Conservation (phyloP, 37 sponge, comb jelly and placozoan species). For the Beroe ovata region DNA sequence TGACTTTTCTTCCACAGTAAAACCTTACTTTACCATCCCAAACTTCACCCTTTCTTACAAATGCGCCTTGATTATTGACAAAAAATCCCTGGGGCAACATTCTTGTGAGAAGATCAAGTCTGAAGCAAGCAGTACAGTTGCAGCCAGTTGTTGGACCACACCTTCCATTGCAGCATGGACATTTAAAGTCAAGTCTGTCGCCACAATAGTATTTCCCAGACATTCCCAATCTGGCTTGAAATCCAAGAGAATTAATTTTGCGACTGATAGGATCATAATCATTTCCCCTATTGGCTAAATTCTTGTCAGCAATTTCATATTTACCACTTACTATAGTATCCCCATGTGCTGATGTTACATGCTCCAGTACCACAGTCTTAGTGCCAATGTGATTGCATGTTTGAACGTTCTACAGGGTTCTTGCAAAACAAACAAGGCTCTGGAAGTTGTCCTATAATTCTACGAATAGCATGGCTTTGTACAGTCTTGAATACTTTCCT, state of each 20-base stretch:
- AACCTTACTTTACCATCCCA: not conserved
- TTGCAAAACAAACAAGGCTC: conserved; percentile 6
- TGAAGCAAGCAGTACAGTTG: conserved; percentile 39
- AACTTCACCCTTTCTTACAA: not conserved
- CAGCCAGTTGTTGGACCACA: conserved; percentile 64
- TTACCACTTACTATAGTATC: not conserved
- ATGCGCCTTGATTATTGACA: not conserved
- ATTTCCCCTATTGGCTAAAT: not conserved
- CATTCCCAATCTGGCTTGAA: not conserved
- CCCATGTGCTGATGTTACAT: not conserved
- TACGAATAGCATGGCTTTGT: not conserved
- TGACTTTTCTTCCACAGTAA: conserved; percentile 60
- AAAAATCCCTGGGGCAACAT: conserved; percentile 3
- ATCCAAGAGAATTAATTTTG: not conserved
- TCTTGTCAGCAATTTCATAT: not conserved
- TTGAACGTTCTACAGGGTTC: not conserved
- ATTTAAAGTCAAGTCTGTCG: not conserved
- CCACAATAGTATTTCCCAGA: conserved; percentile 41
- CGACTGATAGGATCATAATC: not conserved
- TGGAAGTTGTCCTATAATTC: not conserved
- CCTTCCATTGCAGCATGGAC: not conserved
- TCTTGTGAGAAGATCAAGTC: conserved; percentile 5
- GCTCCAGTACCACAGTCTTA: not conserved
- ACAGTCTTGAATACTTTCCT: not conserved
- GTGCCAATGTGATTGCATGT: not conserved